Evolutionary conservation across 2,888 invertebrate species (phyloP), one percentile per base, ranked within the genome.

Genomic region (Petrophora chlorosata): DNA sequence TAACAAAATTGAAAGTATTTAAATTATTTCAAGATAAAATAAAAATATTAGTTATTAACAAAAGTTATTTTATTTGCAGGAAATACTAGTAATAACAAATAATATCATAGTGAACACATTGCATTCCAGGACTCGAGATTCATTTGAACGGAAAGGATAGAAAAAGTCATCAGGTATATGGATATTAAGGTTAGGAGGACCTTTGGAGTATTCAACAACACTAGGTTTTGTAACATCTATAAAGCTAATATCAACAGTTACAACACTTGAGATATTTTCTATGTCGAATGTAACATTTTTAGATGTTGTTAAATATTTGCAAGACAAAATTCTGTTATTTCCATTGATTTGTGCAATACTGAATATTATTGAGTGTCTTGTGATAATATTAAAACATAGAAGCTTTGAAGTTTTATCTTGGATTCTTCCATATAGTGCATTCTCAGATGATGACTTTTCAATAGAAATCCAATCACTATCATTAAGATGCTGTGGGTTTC

Each of bases 121-220:
- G 44, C 41, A 45, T 39, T 47, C 36, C 19, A 33, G 41, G 46
- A 40, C 12, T 17, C 33, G 25, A 54, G 61, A 64, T 43, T 65
- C 64, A 56, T 75, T 86, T 19, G 78, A 76, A 42, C 91, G 77
- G 61, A 93, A 93, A 0, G 95, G 95, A 69, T 94, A 94, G 76
- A 95, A 95, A 73, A 95, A 95, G 74, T 95, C 94, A 58, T 91
- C 90, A 1, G 95, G 95, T 42, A 95, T 84, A 73, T 92, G 90
- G 47, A 94, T 90, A 63, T 93, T 92, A 45, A 94, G 85, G 50
- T 92, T 91, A 10, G 95, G 48, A 12, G 25, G 94, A 47, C 92
- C 91, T 44, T 91, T 91, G 5, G 93, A 93, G 60, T 81, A 81
- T 54, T 84, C 76, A 14, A 70, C 64, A 15, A 66, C 57, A 29